phyloP scores from a whole-genome alignment of 2,113 vertebrate genomes.

The Python bivittatus region DNA sequence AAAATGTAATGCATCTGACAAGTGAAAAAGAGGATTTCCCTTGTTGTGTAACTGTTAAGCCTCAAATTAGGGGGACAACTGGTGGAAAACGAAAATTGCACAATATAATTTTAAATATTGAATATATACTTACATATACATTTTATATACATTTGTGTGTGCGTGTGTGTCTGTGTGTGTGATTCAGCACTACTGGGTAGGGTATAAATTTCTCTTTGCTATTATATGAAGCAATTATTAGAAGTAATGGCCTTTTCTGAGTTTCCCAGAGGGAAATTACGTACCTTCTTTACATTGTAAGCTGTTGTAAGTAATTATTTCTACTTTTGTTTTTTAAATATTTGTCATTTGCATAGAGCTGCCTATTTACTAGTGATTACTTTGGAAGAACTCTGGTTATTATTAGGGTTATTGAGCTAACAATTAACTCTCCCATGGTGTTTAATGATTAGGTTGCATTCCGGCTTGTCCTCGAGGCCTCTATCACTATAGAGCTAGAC shows the following conservation, averaged over 20 bases:
- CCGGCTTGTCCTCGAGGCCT: background rate
- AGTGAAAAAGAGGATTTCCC: background rate
- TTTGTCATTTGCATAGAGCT: background rate
- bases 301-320: background rate
- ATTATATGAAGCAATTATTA: background rate
- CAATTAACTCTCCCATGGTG: background rate
- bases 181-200: background rate
- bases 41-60: background rate
- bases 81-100: background rate
- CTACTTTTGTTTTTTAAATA: background rate
- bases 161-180: background rate
- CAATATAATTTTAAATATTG: background rate
- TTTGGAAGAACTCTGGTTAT: background rate
- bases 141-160: background rate
- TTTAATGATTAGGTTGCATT: background rate
- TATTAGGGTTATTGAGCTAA: background rate
- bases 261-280: background rate
- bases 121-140: background rate
- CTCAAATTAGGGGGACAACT: background rate
- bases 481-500: background rate
- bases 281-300: background rate
- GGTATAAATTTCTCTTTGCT: background rate
- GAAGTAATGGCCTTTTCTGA: background rate
- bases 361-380: background rate
- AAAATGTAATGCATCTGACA: background rate